Conservation (phyloP, 2,797 vertebrate species). For the Margarornis squamiger region DNA sequence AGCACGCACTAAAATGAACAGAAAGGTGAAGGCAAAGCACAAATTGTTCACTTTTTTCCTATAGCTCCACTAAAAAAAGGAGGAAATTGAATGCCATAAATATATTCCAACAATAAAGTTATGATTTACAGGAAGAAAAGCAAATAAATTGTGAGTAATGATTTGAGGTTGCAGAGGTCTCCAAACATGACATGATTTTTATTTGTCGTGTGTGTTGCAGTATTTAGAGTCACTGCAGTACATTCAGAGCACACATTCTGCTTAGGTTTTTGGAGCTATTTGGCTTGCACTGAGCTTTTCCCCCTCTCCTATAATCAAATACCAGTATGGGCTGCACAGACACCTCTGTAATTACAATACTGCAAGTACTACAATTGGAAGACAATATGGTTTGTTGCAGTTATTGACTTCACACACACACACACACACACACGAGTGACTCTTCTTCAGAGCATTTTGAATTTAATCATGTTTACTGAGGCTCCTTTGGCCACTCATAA, state of each 20-base stretch:
- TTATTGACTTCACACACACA: neutral
- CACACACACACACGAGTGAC: neutral
- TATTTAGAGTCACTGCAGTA: conserved; percentile 49
- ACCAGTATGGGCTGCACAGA: neutral
- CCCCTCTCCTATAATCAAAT: neutral
- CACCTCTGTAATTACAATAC: neutral
- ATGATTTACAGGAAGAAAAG: conserved; percentile 22
- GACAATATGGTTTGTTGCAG: neutral
- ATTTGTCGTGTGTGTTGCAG: neutral
- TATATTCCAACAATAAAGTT: conserved; percentile 37
- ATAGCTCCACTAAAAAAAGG: neutral
- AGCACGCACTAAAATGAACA: neutral
- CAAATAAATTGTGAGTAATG: conserved; percentile 31
- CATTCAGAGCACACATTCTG: conserved; percentile 40
- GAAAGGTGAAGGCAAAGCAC: neutral
- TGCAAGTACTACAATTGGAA: neutral
- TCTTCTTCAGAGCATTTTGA: conserved; percentile 24
- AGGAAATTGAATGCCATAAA: conserved; percentile 25
- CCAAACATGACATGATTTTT: neutral
- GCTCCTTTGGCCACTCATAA: conserved; percentile 35
- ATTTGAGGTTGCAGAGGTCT: conserved; percentile 1
- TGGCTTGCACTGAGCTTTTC: neutral
- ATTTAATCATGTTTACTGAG: neutral
- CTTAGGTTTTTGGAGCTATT: neutral
- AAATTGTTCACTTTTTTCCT: neutral